phyloP scores from a whole-genome alignment of 2,888 invertebrate genomes.

The Imbricaverruca yamaguchii region DNA sequence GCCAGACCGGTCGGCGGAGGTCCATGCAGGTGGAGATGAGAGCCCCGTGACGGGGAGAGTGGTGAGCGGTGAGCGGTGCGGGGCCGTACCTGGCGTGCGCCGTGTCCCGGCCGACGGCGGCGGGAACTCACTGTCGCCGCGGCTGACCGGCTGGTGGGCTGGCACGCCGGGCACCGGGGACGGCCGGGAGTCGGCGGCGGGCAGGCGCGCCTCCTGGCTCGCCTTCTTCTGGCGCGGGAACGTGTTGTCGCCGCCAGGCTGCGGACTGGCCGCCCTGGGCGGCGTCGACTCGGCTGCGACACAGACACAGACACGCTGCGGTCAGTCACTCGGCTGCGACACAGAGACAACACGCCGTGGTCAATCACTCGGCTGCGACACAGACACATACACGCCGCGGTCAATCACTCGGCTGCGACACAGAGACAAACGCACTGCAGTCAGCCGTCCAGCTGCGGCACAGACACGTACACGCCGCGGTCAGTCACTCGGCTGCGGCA shows the following conservation, averaged over 20 bases:
- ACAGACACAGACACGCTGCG: not conserved
- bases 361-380: not conserved
- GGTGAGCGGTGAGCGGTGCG: not conserved
- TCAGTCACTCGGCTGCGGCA: too few species aligned
- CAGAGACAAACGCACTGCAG: not conserved
- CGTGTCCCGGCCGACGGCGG: too few species aligned
- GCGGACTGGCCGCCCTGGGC: not conserved
- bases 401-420: not conserved
- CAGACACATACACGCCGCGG: too few species aligned
- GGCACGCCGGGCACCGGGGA: not conserved
- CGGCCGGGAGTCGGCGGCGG: not conserved
- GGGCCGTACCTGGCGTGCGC: not conserved
- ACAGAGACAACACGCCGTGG: not conserved
- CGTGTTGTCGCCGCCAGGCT: not conserved
- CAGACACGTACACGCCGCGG: too few species aligned
- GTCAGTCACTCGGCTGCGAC: too few species aligned
- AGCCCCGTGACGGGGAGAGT: not conserved
- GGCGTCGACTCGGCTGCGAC: not conserved
- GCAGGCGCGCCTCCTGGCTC: not conserved
- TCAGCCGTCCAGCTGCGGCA: too few species aligned
- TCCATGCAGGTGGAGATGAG: too few species aligned
- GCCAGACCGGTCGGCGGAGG: too few species aligned
- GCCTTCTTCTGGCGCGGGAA: conserved; percentile 7
- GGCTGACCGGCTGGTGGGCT: not conserved
- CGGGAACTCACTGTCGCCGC: not conserved